Evolutionary conservation across 2,888 invertebrate species (phyloP), one percentile per base, ranked within the genome.

Genomic region (Ecliptopera silaceata): DNA sequence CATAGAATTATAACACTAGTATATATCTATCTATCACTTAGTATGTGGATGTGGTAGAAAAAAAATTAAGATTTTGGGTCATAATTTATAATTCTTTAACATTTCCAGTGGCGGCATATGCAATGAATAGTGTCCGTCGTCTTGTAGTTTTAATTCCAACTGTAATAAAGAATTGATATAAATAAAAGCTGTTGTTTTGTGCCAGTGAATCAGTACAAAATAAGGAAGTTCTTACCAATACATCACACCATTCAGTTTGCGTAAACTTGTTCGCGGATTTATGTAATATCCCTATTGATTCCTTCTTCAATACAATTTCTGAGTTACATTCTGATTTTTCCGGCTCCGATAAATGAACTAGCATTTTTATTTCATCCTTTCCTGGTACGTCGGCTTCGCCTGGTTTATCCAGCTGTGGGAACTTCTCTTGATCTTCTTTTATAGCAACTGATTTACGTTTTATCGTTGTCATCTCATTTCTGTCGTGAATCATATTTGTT

Each of bases 191-290:
- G 3, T 32, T 32, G 11, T 32, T 3, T 3, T 36, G 0, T 20
- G 6, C 13, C 6, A 15, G 13, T 34, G 34, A n/a, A 15, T 32
- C 32, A 36, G 34, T 34, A 15, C 10, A 36, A 42, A 43, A 26
- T 3, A 18, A 45, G 15, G 31, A 43, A 41, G 5, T 53, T 38
- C 78, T 77, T 75, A 89, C 88, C 72, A 87, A 58, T 38, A 80
- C 43, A 61, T 75, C 70, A 56, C 71, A 74, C 84, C 83, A 85
- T 3, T 79, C 79, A 3, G 87, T 88, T 68, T 88, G 88, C 2
- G 83, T 75, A 44, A 51, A 55, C 1, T 59, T 61, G 56, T 77
- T 71, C 42, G 48, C 26, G 22, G 8, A 59, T 56, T 38, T 56
- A 48, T 47, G 54, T 44, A 36, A 48, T 39, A n/a, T 39, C 26